Evolutionary conservation across 2,797 vertebrate species (phyloP).

Genomic region (Argentina silus): DNA sequence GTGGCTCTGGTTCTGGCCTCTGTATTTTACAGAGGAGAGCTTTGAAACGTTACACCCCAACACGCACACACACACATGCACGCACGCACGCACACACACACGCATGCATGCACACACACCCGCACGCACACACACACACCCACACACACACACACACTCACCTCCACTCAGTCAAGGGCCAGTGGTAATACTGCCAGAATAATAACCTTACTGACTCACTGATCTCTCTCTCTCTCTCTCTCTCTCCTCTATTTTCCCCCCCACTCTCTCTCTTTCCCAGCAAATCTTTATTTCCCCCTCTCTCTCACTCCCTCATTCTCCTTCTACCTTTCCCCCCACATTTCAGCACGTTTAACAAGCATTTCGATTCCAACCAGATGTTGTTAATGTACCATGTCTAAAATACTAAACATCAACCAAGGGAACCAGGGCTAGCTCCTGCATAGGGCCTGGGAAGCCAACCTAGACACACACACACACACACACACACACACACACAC

Average conservation of each 20-base stretch:
- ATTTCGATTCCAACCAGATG: conserved; percentile 90
- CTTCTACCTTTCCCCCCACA: conserved; percentile 56
- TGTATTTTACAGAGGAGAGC: conserved; percentile 76
- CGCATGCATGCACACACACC: conserved; percentile 1
- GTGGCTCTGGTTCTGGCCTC: conserved; percentile 81
- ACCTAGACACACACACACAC: conserved; percentile 41
- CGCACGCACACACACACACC: background rate
- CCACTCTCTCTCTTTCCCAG: conserved; percentile 47
- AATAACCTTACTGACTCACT: conserved; percentile 84
- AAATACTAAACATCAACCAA: conserved; percentile 87
- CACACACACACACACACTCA: conserved; percentile 9
- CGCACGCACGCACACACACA: background rate
- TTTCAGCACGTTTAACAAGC: conserved; percentile 87
- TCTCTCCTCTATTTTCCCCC: background rate
- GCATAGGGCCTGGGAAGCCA: conserved; percentile 78
- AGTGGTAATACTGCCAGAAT: conserved; percentile 85
- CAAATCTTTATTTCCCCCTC: conserved; percentile 37
- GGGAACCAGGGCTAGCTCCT: conserved; percentile 73
- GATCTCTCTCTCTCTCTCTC: conserved; percentile 70
- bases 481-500: conserved; percentile 44
- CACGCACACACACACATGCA: background rate
- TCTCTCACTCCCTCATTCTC: conserved; percentile 25
- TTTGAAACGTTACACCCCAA: conserved; percentile 82
- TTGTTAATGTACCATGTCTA: conserved; percentile 88
- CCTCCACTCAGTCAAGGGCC: conserved; percentile 80